A percentile compares a stretch with the other conserved stretches of the same genome.
Evolutionary conservation across 2,113 vertebrate genomes (phyloP).

Genomic region (Triplophysa tibetana): DNA sequence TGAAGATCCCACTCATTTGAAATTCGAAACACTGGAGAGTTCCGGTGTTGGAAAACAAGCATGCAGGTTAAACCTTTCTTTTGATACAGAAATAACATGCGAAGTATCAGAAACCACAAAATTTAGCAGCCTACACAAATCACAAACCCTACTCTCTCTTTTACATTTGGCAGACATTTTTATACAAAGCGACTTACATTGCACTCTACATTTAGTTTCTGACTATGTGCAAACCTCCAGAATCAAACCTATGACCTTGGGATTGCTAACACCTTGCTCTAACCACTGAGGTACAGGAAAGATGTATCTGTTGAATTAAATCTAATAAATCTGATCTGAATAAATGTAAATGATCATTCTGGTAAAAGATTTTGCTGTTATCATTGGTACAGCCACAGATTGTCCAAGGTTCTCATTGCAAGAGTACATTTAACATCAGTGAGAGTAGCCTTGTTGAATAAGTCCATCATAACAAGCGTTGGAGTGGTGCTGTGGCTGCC

Average conservation of each 20-base stretch:
- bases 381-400: not conserved
- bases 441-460: slow-evolving; percentile 28
- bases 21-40: not conserved
- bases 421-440: slow-evolving; percentile 19
- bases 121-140: not conserved
- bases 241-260: no score
- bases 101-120: not conserved
- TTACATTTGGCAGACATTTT: no score
- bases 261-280: no score
- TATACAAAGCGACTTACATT: no score
- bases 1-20: slow-evolving; percentile 20
- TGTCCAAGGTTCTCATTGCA: not conserved
- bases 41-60: slow-evolving; percentile 8
- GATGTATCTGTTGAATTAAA: no score
- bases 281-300: no score
- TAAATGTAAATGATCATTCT: not conserved
- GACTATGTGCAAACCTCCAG: no score
- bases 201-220: no score
- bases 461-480: slow-evolving; percentile 51
- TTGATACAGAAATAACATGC: slow-evolving; percentile 2
- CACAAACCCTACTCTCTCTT: not conserved
- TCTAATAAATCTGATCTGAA: no score
- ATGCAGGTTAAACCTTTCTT: slow-evolving; percentile 6
- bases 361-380: not conserved
- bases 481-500: slow-evolving; percentile 33